phyloP scores from a whole-genome alignment of 2,888 invertebrate genomes.

The Drosophila cracens region DNA sequence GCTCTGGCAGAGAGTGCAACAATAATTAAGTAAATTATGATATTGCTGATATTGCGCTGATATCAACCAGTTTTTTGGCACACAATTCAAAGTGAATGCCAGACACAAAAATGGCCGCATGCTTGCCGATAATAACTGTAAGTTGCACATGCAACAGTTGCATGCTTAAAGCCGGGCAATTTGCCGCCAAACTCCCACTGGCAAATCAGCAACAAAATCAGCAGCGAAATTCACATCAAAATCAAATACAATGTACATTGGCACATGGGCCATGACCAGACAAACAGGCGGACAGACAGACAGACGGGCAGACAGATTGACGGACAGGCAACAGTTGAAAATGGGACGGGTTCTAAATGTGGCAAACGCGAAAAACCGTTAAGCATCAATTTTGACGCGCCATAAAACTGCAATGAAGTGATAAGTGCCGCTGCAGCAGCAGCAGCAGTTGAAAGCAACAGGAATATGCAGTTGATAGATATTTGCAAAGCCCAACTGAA shows the following conservation, averaged over 20 bases:
- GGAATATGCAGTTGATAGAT: slow-evolving; percentile 66
- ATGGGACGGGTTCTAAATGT: slow-evolving; percentile 65
- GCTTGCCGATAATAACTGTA: slow-evolving; percentile 18
- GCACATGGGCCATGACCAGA: slow-evolving; percentile 51
- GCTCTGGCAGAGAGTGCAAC: background rate
- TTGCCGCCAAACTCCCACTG: slow-evolving; percentile 10
- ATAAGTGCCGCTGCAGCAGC: slow-evolving; percentile 67
- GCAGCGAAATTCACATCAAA: slow-evolving; percentile 38
- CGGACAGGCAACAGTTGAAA: slow-evolving; percentile 20
- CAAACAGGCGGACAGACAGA: slow-evolving; percentile 12
- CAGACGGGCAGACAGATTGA: slow-evolving; percentile 14
- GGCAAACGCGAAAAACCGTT: slow-evolving; percentile 77
- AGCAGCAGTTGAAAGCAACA: slow-evolving; percentile 51
- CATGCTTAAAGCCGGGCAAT: slow-evolving; percentile 5
- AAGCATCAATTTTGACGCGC: slow-evolving; percentile 79
- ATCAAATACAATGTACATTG: slow-evolving; percentile 61
- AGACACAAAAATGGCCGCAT: slow-evolving; percentile 8
- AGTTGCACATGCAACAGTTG: slow-evolving; percentile 62
- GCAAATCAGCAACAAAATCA: slow-evolving; percentile 47
- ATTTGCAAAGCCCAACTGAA: slow-evolving; percentile 41
- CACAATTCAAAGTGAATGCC: background rate
- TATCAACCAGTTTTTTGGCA: slow-evolving; percentile 1
- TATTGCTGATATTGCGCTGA: background rate
- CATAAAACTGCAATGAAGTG: slow-evolving; percentile 82
- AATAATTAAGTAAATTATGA: background rate